phyloP scores from a whole-genome alignment of 2,888 invertebrate genomes.

The Thereva nobilitata region DNA sequence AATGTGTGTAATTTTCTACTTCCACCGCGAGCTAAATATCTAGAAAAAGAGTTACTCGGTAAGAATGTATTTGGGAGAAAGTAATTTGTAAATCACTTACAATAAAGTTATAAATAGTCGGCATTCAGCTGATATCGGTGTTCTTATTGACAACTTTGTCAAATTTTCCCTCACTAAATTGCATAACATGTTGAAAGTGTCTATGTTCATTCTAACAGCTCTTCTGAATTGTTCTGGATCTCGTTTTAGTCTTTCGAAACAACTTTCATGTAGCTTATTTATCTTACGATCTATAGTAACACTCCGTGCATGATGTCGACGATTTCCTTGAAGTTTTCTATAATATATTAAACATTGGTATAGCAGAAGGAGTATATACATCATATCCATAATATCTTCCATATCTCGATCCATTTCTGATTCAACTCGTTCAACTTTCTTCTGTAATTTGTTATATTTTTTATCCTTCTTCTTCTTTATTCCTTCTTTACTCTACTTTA shows the following conservation, averaged over 20 bases:
- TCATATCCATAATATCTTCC: too few relatives aligned
- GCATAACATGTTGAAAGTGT: not conserved
- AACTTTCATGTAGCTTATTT: not conserved
- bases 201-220: constrained; percentile 5
- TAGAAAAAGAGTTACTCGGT: not conserved
- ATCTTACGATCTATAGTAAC: not conserved
- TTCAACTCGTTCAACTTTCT: too few relatives aligned
- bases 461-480: too few relatives aligned
- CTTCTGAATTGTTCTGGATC: constrained; percentile 4
- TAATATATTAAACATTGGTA: too few relatives aligned
- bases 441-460: too few relatives aligned
- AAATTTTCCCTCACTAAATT: constrained; percentile 6
- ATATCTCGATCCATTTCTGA: too few relatives aligned
- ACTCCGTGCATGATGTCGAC: not conserved
- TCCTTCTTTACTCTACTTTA: too few relatives aligned
- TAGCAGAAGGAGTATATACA: too few relatives aligned
- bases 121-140: not conserved
- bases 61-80: not conserved
- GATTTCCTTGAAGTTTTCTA: too few relatives aligned
- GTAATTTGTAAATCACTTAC: not conserved
- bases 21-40: not conserved
- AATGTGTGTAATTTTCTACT: not conserved
- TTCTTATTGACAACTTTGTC: not conserved
- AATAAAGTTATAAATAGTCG: not conserved
- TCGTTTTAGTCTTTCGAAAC: not conserved